A percentile compares a stretch with the other conserved stretches of the same genome.
phyloP scores from a whole-genome alignment of 2,113 vertebrate genomes.

The Lagenorhynchus albirostris region DNA sequence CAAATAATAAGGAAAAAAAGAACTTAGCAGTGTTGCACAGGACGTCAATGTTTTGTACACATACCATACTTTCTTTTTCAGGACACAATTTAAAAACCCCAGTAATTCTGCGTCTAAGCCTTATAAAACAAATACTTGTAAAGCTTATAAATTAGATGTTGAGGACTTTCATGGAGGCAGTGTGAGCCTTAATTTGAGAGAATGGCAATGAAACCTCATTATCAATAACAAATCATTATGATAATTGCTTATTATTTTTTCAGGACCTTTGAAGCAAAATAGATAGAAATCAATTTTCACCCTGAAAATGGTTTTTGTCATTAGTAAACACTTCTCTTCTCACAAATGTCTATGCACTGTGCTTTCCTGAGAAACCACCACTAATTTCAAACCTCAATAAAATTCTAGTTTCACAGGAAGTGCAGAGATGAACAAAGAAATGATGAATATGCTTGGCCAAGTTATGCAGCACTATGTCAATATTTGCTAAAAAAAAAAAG shows the following conservation, averaged over 20 bases:
- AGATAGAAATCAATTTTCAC: constrained; percentile 77
- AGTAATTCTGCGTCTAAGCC: constrained; percentile 82
- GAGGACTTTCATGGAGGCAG: constrained; percentile 78
- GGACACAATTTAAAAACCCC: constrained; percentile 77
- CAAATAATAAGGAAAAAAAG: constrained; percentile 74
- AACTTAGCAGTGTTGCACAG: constrained; percentile 78
- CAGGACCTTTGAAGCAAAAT: constrained; percentile 78
- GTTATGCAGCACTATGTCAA: constrained; percentile 54
- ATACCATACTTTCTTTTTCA: constrained; percentile 71
- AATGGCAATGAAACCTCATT: constrained; percentile 77
- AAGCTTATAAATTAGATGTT: constrained; percentile 79
- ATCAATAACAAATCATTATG: constrained; percentile 79
- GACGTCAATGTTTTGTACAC: constrained; percentile 80
- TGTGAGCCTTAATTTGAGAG: constrained; percentile 69
- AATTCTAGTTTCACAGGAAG: constrained; percentile 64
- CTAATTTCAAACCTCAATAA: constrained; percentile 59
- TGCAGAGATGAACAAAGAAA: constrained; percentile 48
- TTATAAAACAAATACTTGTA: constrained; percentile 83
- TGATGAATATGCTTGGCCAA: constrained; percentile 45
- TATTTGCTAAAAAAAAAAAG: neutral
- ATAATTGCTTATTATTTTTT: constrained; percentile 80
- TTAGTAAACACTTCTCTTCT: constrained; percentile 52
- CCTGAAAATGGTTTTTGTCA: constrained; percentile 72
- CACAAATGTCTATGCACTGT: constrained; percentile 70
- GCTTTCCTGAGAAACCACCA: constrained; percentile 64